Evolutionary conservation across 2,797 vertebrate genomes (phyloP).

Genomic region (Erpetoichthys calabaricus): DNA sequence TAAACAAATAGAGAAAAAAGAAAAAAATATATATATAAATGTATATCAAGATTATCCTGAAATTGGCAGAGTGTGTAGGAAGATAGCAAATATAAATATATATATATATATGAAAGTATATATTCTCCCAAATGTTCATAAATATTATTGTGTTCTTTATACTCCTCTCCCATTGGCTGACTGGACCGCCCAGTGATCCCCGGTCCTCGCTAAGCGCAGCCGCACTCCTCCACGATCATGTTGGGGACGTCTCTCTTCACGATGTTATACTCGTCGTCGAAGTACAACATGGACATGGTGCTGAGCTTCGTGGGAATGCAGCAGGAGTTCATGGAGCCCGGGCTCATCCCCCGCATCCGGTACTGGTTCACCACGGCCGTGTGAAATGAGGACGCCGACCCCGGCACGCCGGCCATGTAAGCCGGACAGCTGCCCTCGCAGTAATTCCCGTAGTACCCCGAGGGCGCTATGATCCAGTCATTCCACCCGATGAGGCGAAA

Average conservation of each 20-base stretch:
- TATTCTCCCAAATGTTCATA: constrained; percentile 33
- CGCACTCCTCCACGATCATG: constrained; percentile 99
- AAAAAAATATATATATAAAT: constrained; percentile 55
- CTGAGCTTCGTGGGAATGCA: constrained; percentile 97
- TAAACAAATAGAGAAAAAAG: constrained; percentile 3
- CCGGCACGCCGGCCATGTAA: constrained; percentile 89
- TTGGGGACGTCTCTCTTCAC: constrained; percentile 96
- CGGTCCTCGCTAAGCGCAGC: constrained; percentile 73
- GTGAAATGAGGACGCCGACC: constrained; percentile 93
- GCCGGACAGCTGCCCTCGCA: constrained; percentile 95
- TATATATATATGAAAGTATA: constrained; percentile 41
- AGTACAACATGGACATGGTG: constrained; percentile 99
- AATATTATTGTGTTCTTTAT: constrained; percentile 36
- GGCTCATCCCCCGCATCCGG: constrained; percentile 89
- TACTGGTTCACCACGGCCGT: constrained; percentile 97
- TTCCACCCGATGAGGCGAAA: constrained; percentile 96
- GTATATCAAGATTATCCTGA: constrained; percentile 26
- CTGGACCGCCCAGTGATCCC: constrained; percentile 15
- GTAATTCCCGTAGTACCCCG: constrained; percentile 94
- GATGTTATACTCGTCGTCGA: constrained; percentile 96
- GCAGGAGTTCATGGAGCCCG: constrained; percentile 89
- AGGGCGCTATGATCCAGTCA: constrained; percentile 98
- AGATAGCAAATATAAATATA: constrained; percentile 27
- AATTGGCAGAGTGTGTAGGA: constrained; percentile 18
- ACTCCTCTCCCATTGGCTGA: constrained; percentile 6